A percentile compares a stretch with the other conserved stretches of the same genome.
Conservation (phyloP, 2,888 invertebrate genomes). For the Acleris laterana region DNA sequence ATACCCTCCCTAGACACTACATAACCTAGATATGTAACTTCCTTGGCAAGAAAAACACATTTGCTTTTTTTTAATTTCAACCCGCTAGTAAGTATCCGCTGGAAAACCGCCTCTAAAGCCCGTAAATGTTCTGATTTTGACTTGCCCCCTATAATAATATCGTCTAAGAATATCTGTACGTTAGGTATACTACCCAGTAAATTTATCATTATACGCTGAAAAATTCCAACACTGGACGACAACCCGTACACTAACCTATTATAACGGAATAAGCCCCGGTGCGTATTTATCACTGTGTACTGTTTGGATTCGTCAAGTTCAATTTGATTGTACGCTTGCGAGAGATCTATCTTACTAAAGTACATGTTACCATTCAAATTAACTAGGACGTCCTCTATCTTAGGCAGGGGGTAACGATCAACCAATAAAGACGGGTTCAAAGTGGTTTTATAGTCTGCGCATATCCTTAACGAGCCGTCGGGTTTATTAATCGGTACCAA, state of each 20-base stretch:
- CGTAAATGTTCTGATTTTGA: no score
- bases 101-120: no score
- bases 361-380: conserved; percentile 12
- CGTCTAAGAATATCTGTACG: no score
- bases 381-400: conserved; percentile 34
- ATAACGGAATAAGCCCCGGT: conserved; percentile 28
- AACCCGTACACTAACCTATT: conserved; percentile 8
- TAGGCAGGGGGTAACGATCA: conserved; percentile 33
- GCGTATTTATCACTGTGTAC: conserved; percentile 29
- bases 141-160: no score
- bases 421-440: conserved; percentile 28
- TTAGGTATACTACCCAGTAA: no score
- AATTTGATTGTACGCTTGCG: conserved; percentile 34
- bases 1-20: conserved; percentile 26
- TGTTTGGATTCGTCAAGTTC: conserved; percentile 9
- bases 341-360: conserved; percentile 35
- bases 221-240: no score
- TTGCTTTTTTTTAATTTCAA: no score
- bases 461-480: conserved; percentile 25
- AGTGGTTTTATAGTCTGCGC: conserved; percentile 33
- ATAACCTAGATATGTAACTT: background rate
- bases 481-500: conserved; percentile 38
- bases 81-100: no score
- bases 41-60: no score
- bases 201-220: no score